Percentiles rank a stretch among this genome's conserved stretches.
These are phyloP conservation scores for Eilema caniola DNA, from an alignment of 2,888 invertebrate genomes.

Conservation along the genomic window DNA sequence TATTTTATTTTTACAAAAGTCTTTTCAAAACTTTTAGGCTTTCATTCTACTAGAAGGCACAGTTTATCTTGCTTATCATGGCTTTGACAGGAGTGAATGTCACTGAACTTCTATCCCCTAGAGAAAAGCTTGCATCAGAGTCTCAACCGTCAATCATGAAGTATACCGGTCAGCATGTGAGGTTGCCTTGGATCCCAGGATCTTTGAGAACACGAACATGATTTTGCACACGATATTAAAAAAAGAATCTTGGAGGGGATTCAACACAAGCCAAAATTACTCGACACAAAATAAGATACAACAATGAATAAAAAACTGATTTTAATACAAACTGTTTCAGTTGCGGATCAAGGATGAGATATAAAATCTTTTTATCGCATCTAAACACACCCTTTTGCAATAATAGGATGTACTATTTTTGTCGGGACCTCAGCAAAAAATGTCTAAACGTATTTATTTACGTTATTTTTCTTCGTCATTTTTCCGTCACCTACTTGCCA, in stretches of 20 bases:
- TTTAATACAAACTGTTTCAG: not conserved
- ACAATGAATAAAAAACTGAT: not conserved
- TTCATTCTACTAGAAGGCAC: not conserved
- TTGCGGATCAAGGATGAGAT: constrained; percentile 2
- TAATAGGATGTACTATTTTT: constrained; percentile 13
- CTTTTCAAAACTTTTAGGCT: not conserved
- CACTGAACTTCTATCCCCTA: not conserved
- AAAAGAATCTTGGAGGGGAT: not conserved
- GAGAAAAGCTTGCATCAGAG: no score
- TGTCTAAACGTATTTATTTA: not conserved
- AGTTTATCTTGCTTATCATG: no score
- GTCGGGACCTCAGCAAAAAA: constrained; percentile 8
- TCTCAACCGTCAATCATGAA: no score
- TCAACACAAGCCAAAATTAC: not conserved
- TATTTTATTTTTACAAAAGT: not conserved
- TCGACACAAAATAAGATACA: not conserved
- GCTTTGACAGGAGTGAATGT: no score
- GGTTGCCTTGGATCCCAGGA: no score
- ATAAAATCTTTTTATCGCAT: constrained; percentile 20
- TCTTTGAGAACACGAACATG: no score
- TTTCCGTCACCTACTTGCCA: constrained; percentile 6
- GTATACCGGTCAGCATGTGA: no score
- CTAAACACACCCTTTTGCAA: constrained; percentile 17
- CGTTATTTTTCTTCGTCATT: not conserved
- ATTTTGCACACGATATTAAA: no score